Conservation (phyloP, 2,797 vertebrate species). For the Vultur gryphus region DNA sequence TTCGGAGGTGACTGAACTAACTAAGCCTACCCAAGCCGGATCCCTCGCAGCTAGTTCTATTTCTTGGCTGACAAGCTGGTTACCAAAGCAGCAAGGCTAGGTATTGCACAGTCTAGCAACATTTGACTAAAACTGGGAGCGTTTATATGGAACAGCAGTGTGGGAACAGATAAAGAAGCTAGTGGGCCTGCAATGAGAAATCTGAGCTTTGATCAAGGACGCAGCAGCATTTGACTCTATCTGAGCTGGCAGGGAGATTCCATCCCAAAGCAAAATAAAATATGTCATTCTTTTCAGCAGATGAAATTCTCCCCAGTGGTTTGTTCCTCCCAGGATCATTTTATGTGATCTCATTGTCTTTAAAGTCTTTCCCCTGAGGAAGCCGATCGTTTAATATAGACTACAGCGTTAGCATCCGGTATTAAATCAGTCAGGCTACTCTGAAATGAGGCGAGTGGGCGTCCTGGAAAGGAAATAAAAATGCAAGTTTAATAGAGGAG, state of each 20-base stretch:
- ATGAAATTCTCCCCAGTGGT: conserved; percentile 6
- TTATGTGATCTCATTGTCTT: conserved; percentile 14
- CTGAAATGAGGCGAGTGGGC: conserved; percentile 81
- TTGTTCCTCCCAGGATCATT: conserved; percentile 15
- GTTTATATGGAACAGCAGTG: not conserved
- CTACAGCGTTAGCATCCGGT: conserved; percentile 77
- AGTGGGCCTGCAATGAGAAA: not conserved
- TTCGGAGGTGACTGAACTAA: not conserved
- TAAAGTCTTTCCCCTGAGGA: conserved; percentile 53
- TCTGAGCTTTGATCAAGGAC: conserved; percentile 32
- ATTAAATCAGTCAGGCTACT: conserved; percentile 80
- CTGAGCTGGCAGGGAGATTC: conserved; percentile 18
- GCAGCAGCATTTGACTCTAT: conserved; percentile 18
- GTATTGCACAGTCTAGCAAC: not conserved
- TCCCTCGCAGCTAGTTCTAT: not conserved
- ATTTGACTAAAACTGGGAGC: not conserved
- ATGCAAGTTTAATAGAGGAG: not conserved
- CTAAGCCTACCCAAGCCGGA: not conserved
- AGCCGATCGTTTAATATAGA: conserved; percentile 82
- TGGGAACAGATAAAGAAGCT: conserved; percentile 16
- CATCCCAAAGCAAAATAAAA: conserved; percentile 45
- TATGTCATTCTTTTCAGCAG: conserved; percentile 9
- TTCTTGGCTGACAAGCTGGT: conserved; percentile 1
- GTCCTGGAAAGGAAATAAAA: conserved; percentile 75
- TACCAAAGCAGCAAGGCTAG: conserved; percentile 1